Evolutionary conservation across 2,797 vertebrate species (phyloP), one percentile per base, ranked within the genome.

Genomic region (Poecilia velifera): DNA sequence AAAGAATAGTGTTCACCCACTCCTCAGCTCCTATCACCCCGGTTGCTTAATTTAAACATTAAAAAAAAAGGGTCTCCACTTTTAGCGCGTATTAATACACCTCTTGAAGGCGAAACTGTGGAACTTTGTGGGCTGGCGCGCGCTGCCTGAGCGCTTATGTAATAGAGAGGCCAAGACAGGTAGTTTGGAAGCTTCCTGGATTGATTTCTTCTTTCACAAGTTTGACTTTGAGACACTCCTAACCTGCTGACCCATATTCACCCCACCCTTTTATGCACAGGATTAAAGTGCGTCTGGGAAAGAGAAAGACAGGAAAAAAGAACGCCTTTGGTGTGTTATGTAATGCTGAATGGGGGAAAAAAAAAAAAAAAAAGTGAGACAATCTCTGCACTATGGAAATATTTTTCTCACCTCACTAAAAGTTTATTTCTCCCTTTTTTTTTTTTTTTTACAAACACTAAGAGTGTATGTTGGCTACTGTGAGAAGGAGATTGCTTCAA

Each of bases 231-330:
- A 95, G 94, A 95, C 91, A 92, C 95, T 95, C 87, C 94, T 96
- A 95, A 96, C 95, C 96, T 93, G 95, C 94, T 96, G 95, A 96
- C 95, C 95, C 86, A 95, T 92, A 95, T 96, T 93, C 93, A 93
- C 91, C 90, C 92, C 92, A 82, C 88, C 91, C 92, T 86, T 93
- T 70, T 93, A 91, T 93, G 87, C 86, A 89, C 90, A 86, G 87
- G 91, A 95, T 95, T 95, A 93, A 95, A 95, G 90, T 93, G 93
- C 79, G 94, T 95, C 90, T 95, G 93, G 93, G 93, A 95, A 91
- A 94, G 90, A 94, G 88, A 94, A 94, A 92, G 89, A 82, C 84
- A 92, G 88, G 88, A 89, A 91, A 41, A 92, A 94, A 93, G 86
- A 88, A 91, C 84, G 91, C 90, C 88, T 94, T 90, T 87, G 81